phyloP scores from a whole-genome alignment of 1,140 invertebrate species.

The Druon quercuslanigerum region DNA sequence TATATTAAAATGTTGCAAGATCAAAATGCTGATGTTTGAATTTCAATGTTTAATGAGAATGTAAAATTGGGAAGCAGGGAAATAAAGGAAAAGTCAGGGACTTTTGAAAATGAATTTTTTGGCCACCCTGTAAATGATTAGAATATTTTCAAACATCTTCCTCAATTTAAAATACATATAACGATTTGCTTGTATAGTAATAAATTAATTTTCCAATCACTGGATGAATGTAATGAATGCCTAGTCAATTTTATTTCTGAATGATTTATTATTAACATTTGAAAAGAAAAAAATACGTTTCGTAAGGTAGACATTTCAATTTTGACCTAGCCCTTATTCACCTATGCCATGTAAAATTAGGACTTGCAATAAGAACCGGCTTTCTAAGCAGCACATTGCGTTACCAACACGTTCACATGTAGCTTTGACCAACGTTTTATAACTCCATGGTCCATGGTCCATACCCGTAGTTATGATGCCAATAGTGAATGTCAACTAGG shows the following conservation, averaged over 20 bases:
- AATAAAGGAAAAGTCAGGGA: too few relatives aligned
- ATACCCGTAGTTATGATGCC: neutral
- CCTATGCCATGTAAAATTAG: neutral
- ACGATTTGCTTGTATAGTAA: too few relatives aligned
- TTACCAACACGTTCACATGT: neutral
- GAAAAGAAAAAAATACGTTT: neutral
- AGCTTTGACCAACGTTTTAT: slow-evolving; percentile 12
- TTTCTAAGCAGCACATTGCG: slow-evolving; percentile 4
- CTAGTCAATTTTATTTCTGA: too few relatives aligned
- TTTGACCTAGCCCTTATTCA: neutral
- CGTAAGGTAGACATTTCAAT: neutral
- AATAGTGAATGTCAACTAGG: slow-evolving; percentile 1
- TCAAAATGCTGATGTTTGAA: too few relatives aligned
- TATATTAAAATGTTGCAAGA: too few relatives aligned
- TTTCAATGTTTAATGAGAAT: too few relatives aligned
- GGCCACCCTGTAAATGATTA: too few relatives aligned
- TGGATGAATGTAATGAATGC: too few relatives aligned
- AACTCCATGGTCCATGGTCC: slow-evolving; percentile 21
- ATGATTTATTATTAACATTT: neutral
- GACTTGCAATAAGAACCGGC: neutral
- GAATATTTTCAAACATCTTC: slow-evolving; percentile 35
- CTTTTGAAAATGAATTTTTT: too few relatives aligned
- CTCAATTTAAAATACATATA: too few relatives aligned
- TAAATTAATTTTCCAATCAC: too few relatives aligned
- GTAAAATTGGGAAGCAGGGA: too few relatives aligned